A percentile compares a stretch with the other conserved stretches of the same genome.
phyloP scores from a whole-genome alignment of 1,140 invertebrate species.

The Capitella teleta region DNA sequence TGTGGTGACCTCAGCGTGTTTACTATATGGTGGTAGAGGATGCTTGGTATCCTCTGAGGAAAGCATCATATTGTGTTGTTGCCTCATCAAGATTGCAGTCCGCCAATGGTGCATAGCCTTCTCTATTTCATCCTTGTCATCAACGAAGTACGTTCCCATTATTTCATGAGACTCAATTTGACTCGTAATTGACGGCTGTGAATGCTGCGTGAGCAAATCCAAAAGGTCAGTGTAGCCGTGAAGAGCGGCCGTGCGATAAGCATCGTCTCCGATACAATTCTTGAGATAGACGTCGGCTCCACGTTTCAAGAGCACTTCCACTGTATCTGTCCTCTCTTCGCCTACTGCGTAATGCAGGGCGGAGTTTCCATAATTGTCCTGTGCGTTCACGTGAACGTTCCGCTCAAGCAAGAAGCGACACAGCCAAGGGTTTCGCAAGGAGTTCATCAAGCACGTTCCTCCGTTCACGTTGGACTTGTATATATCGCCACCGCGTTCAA shows the following conservation, averaged over 20 bases:
- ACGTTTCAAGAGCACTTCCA: conserved; percentile 63
- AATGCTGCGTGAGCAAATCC: conserved; percentile 56
- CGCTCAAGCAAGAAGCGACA: conserved; percentile 64
- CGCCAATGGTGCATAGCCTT: conserved; percentile 38
- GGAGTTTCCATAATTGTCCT: conserved; percentile 81
- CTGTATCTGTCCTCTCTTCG: conserved; percentile 74
- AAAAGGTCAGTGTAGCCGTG: conserved; percentile 76
- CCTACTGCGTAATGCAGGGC: conserved; percentile 88
- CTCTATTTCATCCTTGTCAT: conserved; percentile 36
- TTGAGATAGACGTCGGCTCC: conserved; percentile 62
- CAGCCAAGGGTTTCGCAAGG: conserved; percentile 70
- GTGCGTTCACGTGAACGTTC: conserved; percentile 70
- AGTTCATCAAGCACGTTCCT: conserved; percentile 86
- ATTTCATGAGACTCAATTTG: conserved; percentile 73
- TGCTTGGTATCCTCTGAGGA: background rate
- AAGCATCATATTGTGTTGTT: background rate
- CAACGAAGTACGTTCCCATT: conserved; percentile 70
- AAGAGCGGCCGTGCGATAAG: conserved; percentile 75
- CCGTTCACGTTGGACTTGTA: conserved; percentile 78
- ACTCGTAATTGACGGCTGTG: conserved; percentile 53
- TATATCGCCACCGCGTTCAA: conserved; percentile 74
- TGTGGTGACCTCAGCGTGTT: background rate
- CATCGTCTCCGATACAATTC: conserved; percentile 77
- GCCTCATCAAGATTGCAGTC: background rate
- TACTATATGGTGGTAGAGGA: background rate